These are phyloP conservation scores for Platypus cylindrus DNA, from an alignment of 2,888 invertebrate genomes.

Conservation along the genomic window DNA sequence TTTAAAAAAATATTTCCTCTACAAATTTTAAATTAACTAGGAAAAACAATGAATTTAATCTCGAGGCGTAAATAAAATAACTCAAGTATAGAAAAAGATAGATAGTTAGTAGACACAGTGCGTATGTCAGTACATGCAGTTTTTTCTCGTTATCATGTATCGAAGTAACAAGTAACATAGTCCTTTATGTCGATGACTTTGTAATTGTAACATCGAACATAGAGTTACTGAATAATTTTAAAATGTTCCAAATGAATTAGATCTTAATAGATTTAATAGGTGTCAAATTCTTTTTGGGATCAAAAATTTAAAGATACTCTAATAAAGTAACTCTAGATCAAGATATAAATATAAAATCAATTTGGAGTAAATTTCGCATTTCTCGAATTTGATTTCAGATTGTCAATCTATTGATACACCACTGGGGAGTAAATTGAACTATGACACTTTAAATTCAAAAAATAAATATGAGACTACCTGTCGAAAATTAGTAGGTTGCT, in stretches of 20 bases:
- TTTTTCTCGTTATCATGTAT: no score
- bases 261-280: slow-evolving; percentile 9
- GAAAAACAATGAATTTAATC: no score
- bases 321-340: slow-evolving; percentile 12
- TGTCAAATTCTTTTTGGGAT: slow-evolving; percentile 19
- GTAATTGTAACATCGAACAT: slow-evolving; percentile 7
- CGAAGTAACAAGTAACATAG: no score
- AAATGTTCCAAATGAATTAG: slow-evolving; percentile 8
- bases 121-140: no score
- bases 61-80: no score
- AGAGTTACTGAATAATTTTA: slow-evolving; percentile 10
- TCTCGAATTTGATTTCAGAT: no score
- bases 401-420: slow-evolving; percentile 17
- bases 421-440: slow-evolving; percentile 18
- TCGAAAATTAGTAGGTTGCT: slow-evolving; percentile 14
- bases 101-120: no score
- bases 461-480: slow-evolving; percentile 18
- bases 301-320: slow-evolving; percentile 10
- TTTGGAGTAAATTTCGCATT: slow-evolving; percentile 22
- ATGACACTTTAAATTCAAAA: slow-evolving; percentile 18
- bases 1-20: no score
- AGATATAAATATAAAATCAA: slow-evolving; percentile 15
- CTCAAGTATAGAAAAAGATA: no score
- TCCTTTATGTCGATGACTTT: slow-evolving; percentile 14
- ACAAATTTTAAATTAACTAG: no score